These are phyloP conservation scores for Sitta carolinensis DNA, from an alignment of 2,797 vertebrate genomes.

Conservation along the genomic window DNA sequence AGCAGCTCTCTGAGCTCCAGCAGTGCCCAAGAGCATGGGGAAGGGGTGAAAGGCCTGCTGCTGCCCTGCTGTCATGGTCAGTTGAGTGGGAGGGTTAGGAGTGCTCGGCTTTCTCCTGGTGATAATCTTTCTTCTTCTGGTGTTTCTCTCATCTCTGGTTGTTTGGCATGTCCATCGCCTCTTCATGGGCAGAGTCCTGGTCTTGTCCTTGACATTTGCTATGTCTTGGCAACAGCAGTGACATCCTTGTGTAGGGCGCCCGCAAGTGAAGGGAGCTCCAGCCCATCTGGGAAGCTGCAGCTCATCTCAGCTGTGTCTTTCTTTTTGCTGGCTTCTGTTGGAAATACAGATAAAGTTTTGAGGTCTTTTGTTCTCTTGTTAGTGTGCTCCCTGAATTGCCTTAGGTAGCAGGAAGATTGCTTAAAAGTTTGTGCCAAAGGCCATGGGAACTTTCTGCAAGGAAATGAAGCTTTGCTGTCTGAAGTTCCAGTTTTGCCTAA, in stretches of 20 bases:
- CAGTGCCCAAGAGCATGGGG: background rate
- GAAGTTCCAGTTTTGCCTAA: background rate
- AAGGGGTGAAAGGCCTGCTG: background rate
- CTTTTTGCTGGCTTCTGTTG: background rate
- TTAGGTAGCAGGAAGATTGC: background rate
- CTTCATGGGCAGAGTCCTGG: background rate
- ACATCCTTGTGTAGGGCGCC: background rate
- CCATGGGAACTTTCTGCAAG: background rate
- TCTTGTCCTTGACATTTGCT: background rate
- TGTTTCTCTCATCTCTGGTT: background rate
- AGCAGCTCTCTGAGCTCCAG: background rate
- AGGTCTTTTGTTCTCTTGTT: background rate
- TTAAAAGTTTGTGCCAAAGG: background rate
- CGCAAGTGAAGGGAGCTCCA: background rate
- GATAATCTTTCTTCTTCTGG: background rate
- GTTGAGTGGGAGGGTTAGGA: background rate
- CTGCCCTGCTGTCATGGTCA: background rate
- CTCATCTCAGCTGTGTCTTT: accelerated
- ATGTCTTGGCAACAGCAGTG: background rate
- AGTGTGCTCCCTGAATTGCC: background rate
- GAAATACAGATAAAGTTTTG: background rate
- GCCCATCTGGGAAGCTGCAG: background rate
- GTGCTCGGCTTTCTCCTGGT: background rate
- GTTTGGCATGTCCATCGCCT: background rate
- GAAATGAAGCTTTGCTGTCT: background rate